phyloP scores from a whole-genome alignment of 1,140 invertebrate species.

The Nebria ingens region DNA sequence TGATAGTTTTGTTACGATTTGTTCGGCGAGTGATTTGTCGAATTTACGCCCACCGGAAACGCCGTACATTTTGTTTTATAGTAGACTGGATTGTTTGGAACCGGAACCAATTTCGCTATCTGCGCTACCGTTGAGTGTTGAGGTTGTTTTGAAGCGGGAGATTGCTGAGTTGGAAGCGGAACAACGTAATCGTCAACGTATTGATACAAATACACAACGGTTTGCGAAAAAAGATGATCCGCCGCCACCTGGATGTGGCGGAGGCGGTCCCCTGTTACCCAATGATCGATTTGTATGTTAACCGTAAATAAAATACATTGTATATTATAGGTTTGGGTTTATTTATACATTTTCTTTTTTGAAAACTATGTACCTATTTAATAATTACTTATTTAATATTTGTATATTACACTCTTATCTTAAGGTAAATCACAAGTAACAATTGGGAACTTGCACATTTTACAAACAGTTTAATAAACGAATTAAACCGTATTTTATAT shows the following conservation, averaged over 20 bases:
- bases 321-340: slow-evolving; percentile 7
- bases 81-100: slow-evolving; percentile 24
- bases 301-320: slow-evolving; percentile 7
- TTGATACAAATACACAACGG: not conserved
- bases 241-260: slow-evolving; percentile 32
- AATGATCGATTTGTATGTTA: slow-evolving; percentile 31
- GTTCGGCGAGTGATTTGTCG: slow-evolving; percentile 50
- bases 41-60: slow-evolving; percentile 59
- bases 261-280: slow-evolving; percentile 25
- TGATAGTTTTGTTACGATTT: slow-evolving; percentile 55
- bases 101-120: slow-evolving; percentile 22
- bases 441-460: not conserved
- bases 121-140: slow-evolving; percentile 20
- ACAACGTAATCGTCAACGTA: slow-evolving; percentile 12
- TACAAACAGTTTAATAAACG: too few relatives aligned
- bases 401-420: slow-evolving; percentile 16
- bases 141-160: slow-evolving; percentile 23
- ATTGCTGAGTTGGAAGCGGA: slow-evolving; percentile 24
- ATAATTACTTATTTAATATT: slow-evolving; percentile 16
- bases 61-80: slow-evolving; percentile 74
- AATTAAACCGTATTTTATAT: too few relatives aligned
- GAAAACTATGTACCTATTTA: slow-evolving; percentile 13
- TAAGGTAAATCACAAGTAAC: slow-evolving; percentile 11
- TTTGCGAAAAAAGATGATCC: slow-evolving; percentile 24
- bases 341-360: slow-evolving; percentile 16